Evolutionary conservation across 2,797 vertebrate genomes (phyloP).

Genomic region (Tapirus indicus): DNA sequence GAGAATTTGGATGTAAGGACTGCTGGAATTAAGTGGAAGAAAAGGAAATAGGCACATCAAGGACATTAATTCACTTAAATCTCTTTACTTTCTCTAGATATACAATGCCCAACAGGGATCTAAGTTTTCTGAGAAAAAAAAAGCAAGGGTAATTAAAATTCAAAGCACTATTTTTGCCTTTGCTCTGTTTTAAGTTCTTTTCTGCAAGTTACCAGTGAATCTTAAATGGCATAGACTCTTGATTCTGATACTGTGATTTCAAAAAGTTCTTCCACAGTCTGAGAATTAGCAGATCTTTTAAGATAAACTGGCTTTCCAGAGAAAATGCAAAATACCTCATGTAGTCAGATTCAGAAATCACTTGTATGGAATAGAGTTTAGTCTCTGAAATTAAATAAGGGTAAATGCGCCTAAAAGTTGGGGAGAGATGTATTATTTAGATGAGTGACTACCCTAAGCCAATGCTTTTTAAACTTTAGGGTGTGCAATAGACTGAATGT

Average conservation of each 20-base stretch:
- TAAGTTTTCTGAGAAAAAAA: background rate
- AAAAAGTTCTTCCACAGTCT: background rate
- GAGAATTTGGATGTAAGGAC: background rate
- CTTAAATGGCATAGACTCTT: background rate
- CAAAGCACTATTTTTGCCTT: background rate
- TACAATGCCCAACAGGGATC: background rate
- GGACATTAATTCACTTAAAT: background rate
- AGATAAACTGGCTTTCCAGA: conserved; percentile 34
- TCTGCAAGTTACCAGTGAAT: background rate
- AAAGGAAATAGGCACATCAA: background rate
- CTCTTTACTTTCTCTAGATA: background rate
- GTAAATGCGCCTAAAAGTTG: background rate
- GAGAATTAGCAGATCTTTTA: conserved; percentile 26
- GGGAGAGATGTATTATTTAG: background rate
- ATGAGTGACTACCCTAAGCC: background rate
- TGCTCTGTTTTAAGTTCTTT: background rate
- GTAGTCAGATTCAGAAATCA: background rate
- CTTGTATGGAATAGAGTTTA: background rate
- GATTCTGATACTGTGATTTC: background rate
- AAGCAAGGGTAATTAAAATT: background rate
- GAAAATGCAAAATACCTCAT: background rate
- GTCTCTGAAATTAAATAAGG: conserved; percentile 6
- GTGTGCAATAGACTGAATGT: background rate
- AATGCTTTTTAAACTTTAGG: background rate
- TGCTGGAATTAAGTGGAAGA: background rate